Base-by-base conservation (phyloP, 2,797 vertebrate genomes). In the Rhinophrynus dorsalis region DNA sequence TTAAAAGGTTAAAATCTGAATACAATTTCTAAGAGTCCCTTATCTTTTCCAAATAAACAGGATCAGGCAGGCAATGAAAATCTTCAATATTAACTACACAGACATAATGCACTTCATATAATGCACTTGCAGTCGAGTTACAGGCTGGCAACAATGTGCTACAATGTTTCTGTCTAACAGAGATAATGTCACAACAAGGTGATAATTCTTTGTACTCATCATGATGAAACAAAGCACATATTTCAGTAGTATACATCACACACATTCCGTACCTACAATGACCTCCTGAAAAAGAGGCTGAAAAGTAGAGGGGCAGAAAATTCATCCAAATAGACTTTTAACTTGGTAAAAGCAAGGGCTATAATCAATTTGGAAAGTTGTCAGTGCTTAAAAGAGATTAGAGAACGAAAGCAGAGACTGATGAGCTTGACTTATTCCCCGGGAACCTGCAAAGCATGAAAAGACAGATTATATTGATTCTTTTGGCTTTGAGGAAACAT, bases 391-490 rank as follows among this genome's bases (percentile, higher is more conserved):
- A 78, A 72, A 67, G 35, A 79, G 76, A 78, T 76, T 75, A 80
- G 77, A 71, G 50, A 74, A 27, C 11, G 60, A 68, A 37, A 54
- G 26, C 58, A 20, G 17, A 76, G 29, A 64, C 37, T 45, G 60
- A 75, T 77, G 51, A 79, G 33, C 13, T 62, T 12, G 44, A 26
- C 32, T 75, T 70, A 61, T 72, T 77, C 54, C 58, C 5, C 38
- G 67, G 74, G 64, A 5, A 5, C 29, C n/a, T 50, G 9, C 21
- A 47, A 10, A 62, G 62, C 75, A 75, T 63, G 80, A 69, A 62
- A 69, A 80, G 30, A 42, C n/a, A 77, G 50, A 73, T 65, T 69
- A 47, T 55, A 65, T 32, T 73, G 54, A 77, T 73, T 81, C 32
- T 61, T 70, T n/a, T 51, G 60, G 21, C 62, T 83, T 58, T 27